phyloP scores from a whole-genome alignment of 2,113 vertebrate genomes.

The Mesitornis unicolor region DNA sequence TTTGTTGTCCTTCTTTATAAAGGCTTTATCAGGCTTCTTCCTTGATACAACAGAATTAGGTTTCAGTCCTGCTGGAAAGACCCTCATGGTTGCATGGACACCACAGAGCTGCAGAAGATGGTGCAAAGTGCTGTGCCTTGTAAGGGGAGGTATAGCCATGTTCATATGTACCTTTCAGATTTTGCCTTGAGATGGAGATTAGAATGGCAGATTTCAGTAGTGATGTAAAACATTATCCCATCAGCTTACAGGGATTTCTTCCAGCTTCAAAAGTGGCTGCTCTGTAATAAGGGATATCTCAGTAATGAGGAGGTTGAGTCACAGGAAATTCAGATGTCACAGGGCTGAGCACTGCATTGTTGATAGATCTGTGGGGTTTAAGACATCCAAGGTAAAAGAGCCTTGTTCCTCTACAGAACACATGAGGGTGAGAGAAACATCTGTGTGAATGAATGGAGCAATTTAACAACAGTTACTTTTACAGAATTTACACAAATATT shows the following conservation, averaged over 20 bases:
- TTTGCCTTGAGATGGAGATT: neutral
- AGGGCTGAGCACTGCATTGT: neutral
- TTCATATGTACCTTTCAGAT: neutral
- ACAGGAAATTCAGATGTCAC: neutral
- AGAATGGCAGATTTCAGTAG: neutral
- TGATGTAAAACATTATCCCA: neutral
- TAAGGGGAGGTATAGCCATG: neutral
- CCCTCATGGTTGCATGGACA: rapidly evolving
- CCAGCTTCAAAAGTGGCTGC: neutral
- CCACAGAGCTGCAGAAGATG: neutral
- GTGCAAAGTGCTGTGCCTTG: neutral
- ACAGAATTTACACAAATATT: neutral
- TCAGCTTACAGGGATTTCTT: neutral
- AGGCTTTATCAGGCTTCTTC: neutral
- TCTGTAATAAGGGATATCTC: neutral
- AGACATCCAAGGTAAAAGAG: neutral
- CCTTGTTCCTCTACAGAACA: neutral
- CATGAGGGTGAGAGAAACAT: neutral
- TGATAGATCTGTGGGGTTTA: neutral
- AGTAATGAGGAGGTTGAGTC: neutral
- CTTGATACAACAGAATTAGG: neutral
- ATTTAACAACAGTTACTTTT: neutral
- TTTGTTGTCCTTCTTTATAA: neutral
- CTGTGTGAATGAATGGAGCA: neutral
- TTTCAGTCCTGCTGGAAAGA: neutral